Evolutionary conservation across 2,888 invertebrate species (phyloP).

Genomic region (Penaeus monodon): DNA sequence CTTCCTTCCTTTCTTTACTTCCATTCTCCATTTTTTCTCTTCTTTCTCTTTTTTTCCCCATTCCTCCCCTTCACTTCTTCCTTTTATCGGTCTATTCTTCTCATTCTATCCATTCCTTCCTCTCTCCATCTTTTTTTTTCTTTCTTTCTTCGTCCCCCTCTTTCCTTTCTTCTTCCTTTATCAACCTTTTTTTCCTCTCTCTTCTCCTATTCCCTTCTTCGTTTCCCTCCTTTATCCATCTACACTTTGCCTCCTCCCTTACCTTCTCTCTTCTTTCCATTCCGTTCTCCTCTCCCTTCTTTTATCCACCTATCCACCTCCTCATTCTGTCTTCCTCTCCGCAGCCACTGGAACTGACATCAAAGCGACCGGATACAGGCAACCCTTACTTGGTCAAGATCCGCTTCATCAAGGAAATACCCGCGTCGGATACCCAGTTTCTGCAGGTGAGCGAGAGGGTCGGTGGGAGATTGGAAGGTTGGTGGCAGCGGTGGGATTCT

Average conservation of each 20-base stretch:
- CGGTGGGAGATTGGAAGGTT: too few species aligned
- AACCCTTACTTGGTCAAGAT: constrained; percentile 65
- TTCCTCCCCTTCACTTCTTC: background rate
- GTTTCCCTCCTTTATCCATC: too few species aligned
- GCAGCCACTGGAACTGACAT: constrained; percentile 48
- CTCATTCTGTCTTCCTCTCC: background rate
- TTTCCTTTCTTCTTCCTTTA: background rate
- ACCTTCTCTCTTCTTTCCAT: background rate
- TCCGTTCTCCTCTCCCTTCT: background rate
- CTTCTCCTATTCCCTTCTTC: too few species aligned
- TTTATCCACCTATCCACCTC: too few species aligned
- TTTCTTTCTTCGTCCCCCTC: background rate
- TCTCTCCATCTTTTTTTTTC: background rate
- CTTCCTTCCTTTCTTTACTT: background rate
- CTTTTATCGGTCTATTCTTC: background rate
- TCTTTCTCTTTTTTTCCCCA: background rate
- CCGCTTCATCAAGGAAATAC: constrained; percentile 59
- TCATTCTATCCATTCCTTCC: background rate
- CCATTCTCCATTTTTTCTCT: background rate
- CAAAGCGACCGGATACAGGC: constrained; percentile 57
- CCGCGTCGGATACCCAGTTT: constrained; percentile 60
- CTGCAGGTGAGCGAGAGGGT: constrained; percentile 38
- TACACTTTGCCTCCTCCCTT: background rate
- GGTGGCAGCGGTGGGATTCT: background rate
- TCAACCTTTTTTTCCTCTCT: too few species aligned